Base-by-base conservation (phyloP, 2,888 invertebrate species). In the Oligia latruncula region DNA sequence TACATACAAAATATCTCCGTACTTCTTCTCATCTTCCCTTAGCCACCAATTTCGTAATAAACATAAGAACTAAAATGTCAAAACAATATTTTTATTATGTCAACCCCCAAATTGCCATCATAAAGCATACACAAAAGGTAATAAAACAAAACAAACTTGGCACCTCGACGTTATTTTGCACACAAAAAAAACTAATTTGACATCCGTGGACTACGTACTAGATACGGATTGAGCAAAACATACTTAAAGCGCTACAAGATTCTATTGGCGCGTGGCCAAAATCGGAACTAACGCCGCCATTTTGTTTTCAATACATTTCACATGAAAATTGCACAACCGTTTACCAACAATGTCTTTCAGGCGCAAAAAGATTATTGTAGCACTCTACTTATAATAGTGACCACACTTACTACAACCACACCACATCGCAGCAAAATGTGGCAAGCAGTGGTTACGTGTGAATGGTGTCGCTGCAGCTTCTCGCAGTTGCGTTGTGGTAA, bases 81-180 rank as follows among this genome's bases (percentile, higher is more conserved):
- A 62, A 85, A 87, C 46, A 49, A 62, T 80, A 52, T 80, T 83
- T 77, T 75, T 75, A 75, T 9, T 72, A 55, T n/a, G 52, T 46
- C n/a, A 62, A 80, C 52, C 60, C 72, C 52, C n/a, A 70, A 78
- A 81, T 78, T 68, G 49, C 80, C 80, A 74, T 81, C 15, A 67
- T 73, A 65, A 77, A 87, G 77, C 70, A 75, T 77, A 83, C 78
- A 85, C 70, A 88, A 82, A 64, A 68, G 43, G 73, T 72, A 71
- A 71, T 72, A 85, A 82, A 70, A 76, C 62, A 80, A 79, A 81
- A 76, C 65, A 80, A 79, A 81, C 78, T 85, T 83, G 80, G 82
- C 88, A 88, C 89, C 88, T 68, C 67, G 20, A 72, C 68, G 60
- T 68, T 71, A 85, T 71, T 71, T 70, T 68, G 74, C 87, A 85